Evolutionary conservation across 2,113 vertebrate genomes (phyloP).

Genomic region (Podarcis cretensis): DNA sequence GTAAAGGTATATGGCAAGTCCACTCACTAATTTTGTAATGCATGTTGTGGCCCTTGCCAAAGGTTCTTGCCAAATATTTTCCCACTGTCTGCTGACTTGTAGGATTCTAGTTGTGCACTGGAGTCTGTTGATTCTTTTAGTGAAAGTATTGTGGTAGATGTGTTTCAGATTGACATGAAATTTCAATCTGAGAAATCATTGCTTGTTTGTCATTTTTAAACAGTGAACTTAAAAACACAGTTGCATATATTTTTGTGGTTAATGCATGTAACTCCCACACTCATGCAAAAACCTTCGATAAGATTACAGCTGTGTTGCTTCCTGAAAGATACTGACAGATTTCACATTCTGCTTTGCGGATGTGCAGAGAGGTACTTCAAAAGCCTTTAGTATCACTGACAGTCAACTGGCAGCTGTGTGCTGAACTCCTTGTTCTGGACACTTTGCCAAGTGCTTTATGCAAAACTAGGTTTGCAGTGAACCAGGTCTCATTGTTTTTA

Average conservation of each 20-base stretch:
- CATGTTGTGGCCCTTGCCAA: neutral
- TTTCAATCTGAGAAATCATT: neutral
- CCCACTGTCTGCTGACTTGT: neutral
- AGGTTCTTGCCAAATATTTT: neutral
- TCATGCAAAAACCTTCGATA: conserved; percentile 56
- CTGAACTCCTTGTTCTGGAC: conserved; percentile 82
- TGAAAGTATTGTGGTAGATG: conserved; percentile 23
- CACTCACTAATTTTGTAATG: neutral
- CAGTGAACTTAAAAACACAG: conserved; percentile 12
- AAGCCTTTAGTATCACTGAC: conserved; percentile 72
- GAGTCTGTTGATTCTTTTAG: neutral
- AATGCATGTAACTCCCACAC: conserved; percentile 6
- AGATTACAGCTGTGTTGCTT: conserved; percentile 70
- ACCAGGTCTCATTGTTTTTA: conserved; percentile 67
- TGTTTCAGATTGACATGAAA: neutral
- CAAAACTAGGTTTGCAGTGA: conserved; percentile 73
- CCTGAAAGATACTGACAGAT: conserved; percentile 66
- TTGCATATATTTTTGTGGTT: conserved; percentile 46
- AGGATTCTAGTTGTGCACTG: neutral
- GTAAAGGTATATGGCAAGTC: neutral
- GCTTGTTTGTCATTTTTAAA: neutral
- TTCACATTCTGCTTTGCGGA: conserved; percentile 61
- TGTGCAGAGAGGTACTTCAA: conserved; percentile 60
- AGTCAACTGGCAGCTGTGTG: conserved; percentile 71
- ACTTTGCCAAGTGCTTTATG: conserved; percentile 77